Evolutionary conservation across 2,797 vertebrate species (phyloP).

Genomic region (Molossus molossus): DNA sequence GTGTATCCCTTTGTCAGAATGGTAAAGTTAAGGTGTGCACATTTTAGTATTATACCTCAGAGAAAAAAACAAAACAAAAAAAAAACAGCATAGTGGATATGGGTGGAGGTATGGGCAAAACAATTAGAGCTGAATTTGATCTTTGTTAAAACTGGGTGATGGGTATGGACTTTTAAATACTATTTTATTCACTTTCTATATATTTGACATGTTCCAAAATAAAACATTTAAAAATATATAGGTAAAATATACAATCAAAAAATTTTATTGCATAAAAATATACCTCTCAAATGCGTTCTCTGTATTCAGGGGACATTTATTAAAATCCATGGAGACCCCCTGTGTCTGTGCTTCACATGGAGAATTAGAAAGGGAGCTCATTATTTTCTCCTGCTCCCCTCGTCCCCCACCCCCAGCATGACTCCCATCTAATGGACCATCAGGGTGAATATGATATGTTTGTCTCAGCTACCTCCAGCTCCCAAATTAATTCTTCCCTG

Average conservation of each 20-base stretch:
- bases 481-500: conserved; percentile 53
- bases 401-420: neutral
- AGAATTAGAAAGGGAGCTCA: conserved; percentile 19
- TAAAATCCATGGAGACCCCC: neutral
- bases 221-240: neutral
- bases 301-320: neutral
- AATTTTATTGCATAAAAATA: neutral
- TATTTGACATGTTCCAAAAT: conserved; percentile 60
- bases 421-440: neutral
- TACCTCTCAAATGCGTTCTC: neutral
- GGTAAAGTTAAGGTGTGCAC: neutral
- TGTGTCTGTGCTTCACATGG: neutral
- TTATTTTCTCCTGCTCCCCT: conserved; percentile 4
- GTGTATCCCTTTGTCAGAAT: neutral
- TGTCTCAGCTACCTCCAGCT: neutral
- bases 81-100: neutral
- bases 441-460: conserved; percentile 7
- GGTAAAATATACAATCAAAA: conserved; percentile 35
- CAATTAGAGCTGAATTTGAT: neutral
- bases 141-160: neutral
- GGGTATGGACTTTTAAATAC: neutral
- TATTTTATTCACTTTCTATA: neutral
- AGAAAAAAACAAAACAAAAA: neutral
- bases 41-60: neutral
- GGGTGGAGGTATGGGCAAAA: neutral